phyloP scores from a whole-genome alignment of 2,797 vertebrate species.

The Channallabes apus region DNA sequence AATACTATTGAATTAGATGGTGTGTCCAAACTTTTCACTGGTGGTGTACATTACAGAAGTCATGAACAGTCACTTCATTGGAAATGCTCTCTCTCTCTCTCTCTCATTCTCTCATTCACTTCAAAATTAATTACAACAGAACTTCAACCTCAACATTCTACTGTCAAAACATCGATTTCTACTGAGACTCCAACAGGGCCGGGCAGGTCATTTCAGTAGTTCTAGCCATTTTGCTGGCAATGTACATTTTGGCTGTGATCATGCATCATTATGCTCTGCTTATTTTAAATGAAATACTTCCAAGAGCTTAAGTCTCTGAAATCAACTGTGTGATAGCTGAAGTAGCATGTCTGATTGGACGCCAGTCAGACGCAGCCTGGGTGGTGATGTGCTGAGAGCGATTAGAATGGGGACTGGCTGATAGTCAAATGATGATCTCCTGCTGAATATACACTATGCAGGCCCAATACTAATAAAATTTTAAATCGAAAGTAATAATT shows the following conservation, averaged over 20 bases:
- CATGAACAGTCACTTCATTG: neutral
- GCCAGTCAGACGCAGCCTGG: constrained; percentile 21
- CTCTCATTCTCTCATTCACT: neutral
- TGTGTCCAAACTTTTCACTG: too few species aligned
- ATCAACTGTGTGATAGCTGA: constrained; percentile 21
- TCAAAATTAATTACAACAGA: neutral
- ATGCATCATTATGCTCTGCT: constrained; percentile 26
- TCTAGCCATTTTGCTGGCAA: constrained; percentile 7
- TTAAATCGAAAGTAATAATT: constrained; percentile 56
- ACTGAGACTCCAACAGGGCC: neutral
- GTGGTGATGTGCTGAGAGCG: constrained; percentile 57
- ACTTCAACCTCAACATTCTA: neutral
- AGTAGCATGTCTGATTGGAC: constrained; percentile 24
- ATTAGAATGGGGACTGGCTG: constrained; percentile 61
- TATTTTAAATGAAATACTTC: constrained; percentile 36
- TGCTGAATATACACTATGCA: constrained; percentile 58
- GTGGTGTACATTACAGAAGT: neutral
- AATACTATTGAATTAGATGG: too few species aligned
- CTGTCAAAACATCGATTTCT: neutral
- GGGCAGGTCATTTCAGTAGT: neutral
- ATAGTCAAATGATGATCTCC: constrained; percentile 62
- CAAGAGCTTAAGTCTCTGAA: constrained; percentile 16
- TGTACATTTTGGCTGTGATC: neutral
- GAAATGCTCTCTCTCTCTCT: neutral
- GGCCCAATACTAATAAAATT: constrained; percentile 58